Evolutionary conservation across 2,113 vertebrate species (phyloP).

Genomic region (Austrofundulus limnaeus): DNA sequence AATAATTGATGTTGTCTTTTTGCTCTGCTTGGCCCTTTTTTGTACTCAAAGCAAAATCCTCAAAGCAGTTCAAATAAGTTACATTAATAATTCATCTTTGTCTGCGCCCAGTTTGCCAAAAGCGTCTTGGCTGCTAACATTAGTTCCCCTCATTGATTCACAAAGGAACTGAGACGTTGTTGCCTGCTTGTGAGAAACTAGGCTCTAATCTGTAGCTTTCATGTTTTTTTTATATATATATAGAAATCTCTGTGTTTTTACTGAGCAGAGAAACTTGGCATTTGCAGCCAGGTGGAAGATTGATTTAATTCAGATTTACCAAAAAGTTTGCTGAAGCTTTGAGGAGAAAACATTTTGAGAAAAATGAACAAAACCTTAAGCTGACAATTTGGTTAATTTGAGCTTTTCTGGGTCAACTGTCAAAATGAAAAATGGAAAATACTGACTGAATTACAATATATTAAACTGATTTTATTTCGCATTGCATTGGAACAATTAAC

Average conservation of each 20-base stretch:
- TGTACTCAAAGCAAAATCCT: conserved; percentile 43
- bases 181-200: conserved; percentile 10
- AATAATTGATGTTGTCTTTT: conserved; percentile 34
- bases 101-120: conserved; percentile 39
- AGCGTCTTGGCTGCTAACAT: conserved; percentile 34
- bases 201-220: background rate
- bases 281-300: conserved; percentile 6
- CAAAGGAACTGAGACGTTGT: conserved; percentile 26
- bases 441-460: background rate
- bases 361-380: conserved; percentile 25
- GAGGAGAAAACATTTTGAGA: conserved; percentile 28
- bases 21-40: conserved; percentile 28
- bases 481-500: background rate
- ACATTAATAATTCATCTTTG: conserved; percentile 56
- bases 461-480: background rate
- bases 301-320: conserved; percentile 13
- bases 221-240: background rate
- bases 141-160: conserved; percentile 20
- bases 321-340: conserved; percentile 12
- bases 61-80: conserved; percentile 42
- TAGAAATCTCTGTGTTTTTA: background rate
- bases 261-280: conserved; percentile 1
- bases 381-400: conserved; percentile 7
- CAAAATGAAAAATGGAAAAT: background rate
- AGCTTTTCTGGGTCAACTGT: background rate